A percentile compares a stretch with the other conserved stretches of the same genome.
phyloP scores from a whole-genome alignment of 2,888 invertebrate genomes.

The Flexamia atlantica region DNA sequence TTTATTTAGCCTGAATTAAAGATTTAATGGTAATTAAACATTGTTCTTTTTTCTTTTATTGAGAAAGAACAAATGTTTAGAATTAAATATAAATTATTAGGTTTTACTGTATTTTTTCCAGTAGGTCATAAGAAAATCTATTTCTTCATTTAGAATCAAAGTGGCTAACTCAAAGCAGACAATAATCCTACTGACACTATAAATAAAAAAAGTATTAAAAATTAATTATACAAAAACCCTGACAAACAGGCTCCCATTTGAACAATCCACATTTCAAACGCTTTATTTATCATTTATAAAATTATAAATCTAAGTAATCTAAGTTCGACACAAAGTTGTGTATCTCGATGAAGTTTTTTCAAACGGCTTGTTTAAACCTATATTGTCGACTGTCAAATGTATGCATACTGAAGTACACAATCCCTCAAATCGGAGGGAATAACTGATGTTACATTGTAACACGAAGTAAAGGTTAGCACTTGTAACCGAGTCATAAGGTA shows the following conservation, averaged over 20 bases:
- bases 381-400: constrained; percentile 43
- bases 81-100: not conserved
- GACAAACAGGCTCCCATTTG: not conserved
- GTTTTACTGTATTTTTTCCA: not conserved
- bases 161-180: no score
- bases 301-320: constrained; percentile 4
- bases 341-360: not conserved
- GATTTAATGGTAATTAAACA: no score
- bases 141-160: not conserved
- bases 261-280: not conserved
- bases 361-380: constrained; percentile 12
- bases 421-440: constrained; percentile 47
- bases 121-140: not conserved
- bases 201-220: no score
- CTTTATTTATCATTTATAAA: constrained; percentile 6
- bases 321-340: not conserved
- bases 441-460: constrained; percentile 51
- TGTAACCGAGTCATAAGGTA: constrained; percentile 21
- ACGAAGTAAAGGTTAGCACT: constrained; percentile 16
- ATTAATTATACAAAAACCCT: no score
- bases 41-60: no score
- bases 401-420: constrained; percentile 18
- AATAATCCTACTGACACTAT: no score
- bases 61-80: no score
- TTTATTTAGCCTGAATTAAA: no score